Evolutionary conservation across 1,140 invertebrate genomes (phyloP), one percentile per base, ranked within the genome.

Genomic region (Neelides sp.): DNA sequence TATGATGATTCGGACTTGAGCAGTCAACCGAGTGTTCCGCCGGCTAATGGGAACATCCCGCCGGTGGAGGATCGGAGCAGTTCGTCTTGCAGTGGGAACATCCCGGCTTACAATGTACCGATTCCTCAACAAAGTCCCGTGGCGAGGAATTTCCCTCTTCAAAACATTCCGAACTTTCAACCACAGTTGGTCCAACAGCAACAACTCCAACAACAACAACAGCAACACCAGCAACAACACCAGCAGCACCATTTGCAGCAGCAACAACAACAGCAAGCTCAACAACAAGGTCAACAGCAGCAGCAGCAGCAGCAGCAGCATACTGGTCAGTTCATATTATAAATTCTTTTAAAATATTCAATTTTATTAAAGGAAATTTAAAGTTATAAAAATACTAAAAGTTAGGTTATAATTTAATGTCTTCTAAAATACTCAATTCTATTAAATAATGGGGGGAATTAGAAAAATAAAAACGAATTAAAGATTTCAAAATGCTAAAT

Each of bases 281-380:
- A 61, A 56, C 57, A 62, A 55, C 51, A 58, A 41, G 15, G 52
- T 44, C 55, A 65, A 39, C 62, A 66, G 52, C 60, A 55, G 32
- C 56, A 52, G 32, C 58, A 64, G 0, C 66, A 62, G 24, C 53
- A 12, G n/a, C 54, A 28, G 40, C 52, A 52, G 50, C 48, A 17
- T 43, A 52, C 28, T 5, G 13, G 5, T 22, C 45, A 47, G 17
- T 19, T 24, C n/a, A n/a, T n/a, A n/a, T n/a, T n/a, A n/a, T n/a
- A n/a, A n/a, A n/a, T n/a, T n/a, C n/a, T n/a, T n/a, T n/a, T n/a
- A n/a, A n/a, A n/a, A n/a, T n/a, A n/a, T n/a, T n/a, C n/a, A n/a
- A n/a, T n/a, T n/a, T n/a, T n/a, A n/a, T n/a, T n/a, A n/a, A n/a
- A n/a, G n/a, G n/a, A n/a, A n/a, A n/a, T n/a, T n/a, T n/a, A n/a